These are phyloP conservation scores for Drosophila burlai DNA, from an alignment of 1,140 invertebrate species.

Conservation along the genomic window DNA sequence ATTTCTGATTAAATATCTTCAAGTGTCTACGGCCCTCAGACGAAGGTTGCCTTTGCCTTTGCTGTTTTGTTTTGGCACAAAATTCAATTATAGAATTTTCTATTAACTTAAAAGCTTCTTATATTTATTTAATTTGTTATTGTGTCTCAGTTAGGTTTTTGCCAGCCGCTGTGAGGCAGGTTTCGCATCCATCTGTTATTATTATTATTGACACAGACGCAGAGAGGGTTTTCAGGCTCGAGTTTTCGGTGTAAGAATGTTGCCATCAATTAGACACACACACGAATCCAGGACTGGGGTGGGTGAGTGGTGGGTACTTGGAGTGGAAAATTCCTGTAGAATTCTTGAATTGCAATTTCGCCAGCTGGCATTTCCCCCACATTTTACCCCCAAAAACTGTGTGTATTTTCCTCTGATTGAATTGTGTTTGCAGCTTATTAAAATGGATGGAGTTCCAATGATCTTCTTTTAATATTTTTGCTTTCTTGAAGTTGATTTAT, in stretches of 20 bases:
- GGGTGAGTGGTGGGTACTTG: background rate
- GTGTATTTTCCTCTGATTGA: constrained; percentile 42
- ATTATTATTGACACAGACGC: constrained; percentile 37
- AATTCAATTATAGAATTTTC: constrained; percentile 80
- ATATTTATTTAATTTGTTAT: constrained; percentile 84
- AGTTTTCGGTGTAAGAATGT: constrained; percentile 35
- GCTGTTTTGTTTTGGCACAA: constrained; percentile 47
- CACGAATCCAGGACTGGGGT: background rate
- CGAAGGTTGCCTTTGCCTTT: constrained; percentile 11
- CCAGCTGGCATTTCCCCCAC: constrained; percentile 10
- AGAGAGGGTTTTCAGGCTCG: constrained; percentile 1
- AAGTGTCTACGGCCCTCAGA: constrained; percentile 13
- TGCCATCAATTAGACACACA: constrained; percentile 66
- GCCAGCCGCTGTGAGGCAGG: constrained; percentile 2
- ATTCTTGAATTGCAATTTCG: constrained; percentile 3
- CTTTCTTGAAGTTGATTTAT: background rate
- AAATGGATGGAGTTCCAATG: constrained; percentile 61
- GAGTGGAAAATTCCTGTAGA: background rate
- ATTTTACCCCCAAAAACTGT: background rate
- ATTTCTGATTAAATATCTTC: constrained; percentile 48
- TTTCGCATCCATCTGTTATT: constrained; percentile 37
- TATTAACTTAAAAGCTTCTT: constrained; percentile 82
- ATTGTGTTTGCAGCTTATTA: constrained; percentile 67
- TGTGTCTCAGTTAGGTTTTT: constrained; percentile 43
- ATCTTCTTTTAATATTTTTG: background rate